phyloP scores from a whole-genome alignment of 2,113 vertebrate species.

The Parus major region DNA sequence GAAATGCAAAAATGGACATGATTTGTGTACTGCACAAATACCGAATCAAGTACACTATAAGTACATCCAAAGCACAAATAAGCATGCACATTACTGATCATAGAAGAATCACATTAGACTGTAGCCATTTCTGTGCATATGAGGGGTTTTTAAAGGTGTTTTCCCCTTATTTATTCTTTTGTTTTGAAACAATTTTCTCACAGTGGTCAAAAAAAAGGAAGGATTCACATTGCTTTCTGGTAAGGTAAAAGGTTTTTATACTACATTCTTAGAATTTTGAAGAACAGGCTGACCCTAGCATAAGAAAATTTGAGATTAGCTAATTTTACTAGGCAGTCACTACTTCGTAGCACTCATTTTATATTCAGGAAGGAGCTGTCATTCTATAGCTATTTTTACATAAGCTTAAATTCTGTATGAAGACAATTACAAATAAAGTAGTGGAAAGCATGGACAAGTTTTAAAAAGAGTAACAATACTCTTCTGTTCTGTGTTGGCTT shows the following conservation, averaged over 20 bases:
- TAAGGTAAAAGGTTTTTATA: not conserved
- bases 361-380: not conserved
- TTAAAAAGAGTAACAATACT: not conserved
- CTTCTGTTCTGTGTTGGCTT: constrained; percentile 69
- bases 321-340: not conserved
- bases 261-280: not conserved
- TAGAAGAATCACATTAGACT: not conserved
- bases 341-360: not conserved
- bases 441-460: not conserved
- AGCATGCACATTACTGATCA: not conserved
- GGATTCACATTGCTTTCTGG: not conserved
- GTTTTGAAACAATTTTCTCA: not conserved
- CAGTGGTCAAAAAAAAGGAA: not conserved
- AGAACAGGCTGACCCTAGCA: not conserved
- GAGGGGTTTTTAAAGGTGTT: not conserved
- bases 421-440: not conserved
- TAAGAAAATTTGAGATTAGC: not conserved
- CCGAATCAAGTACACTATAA: not conserved
- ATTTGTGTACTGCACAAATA: not conserved
- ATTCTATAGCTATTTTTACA: not conserved
- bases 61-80: not conserved
- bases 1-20: not conserved
- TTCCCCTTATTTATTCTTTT: not conserved
- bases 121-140: not conserved
- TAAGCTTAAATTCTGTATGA: not conserved